Percentiles rank a stretch among this genome's conserved stretches.
These are phyloP conservation scores for Eristalis arbustorum DNA, from an alignment of 2,888 invertebrate species.

Conservation along the genomic window DNA sequence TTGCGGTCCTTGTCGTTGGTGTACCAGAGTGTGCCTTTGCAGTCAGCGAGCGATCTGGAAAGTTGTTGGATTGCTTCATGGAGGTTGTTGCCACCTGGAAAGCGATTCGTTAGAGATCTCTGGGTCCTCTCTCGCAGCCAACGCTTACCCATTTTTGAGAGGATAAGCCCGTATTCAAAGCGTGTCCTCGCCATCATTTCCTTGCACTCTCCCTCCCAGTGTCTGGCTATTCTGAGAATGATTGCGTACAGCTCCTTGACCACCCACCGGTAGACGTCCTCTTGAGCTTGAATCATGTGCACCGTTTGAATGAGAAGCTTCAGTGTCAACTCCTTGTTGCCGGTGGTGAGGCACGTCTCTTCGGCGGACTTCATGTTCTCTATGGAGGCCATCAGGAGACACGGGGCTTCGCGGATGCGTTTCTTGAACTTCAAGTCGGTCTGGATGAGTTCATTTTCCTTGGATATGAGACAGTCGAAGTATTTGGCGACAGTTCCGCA, in stretches of 20 bases:
- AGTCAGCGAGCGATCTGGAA: constrained; percentile 10
- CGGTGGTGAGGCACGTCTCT: constrained; percentile 54
- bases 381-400: constrained; percentile 73
- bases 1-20: constrained; percentile 46
- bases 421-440: constrained; percentile 38
- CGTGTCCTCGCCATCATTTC: constrained; percentile 32
- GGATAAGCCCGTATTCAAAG: constrained; percentile 43
- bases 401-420: constrained; percentile 50
- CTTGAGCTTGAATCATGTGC: constrained; percentile 51
- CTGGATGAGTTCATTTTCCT: constrained; percentile 71
- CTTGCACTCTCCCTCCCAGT: constrained; percentile 2
- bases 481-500: constrained; percentile 74
- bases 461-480: constrained; percentile 72
- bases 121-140: background rate
- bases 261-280: constrained; percentile 37
- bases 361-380: constrained; percentile 75
- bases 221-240: constrained; percentile 5
- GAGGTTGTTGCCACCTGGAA: background rate
- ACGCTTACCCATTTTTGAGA: constrained; percentile 33
- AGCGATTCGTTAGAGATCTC: background rate
- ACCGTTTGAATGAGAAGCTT: constrained; percentile 74
- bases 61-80: constrained; percentile 39
- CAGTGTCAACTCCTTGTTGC: constrained; percentile 63
- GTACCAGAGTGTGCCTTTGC: constrained; percentile 46
- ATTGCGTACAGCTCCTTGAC: constrained; percentile 44